Percentiles rank a stretch among this genome's conserved stretches.
phyloP scores from a whole-genome alignment of 2,113 vertebrate species.

The Mustela nigripes region DNA sequence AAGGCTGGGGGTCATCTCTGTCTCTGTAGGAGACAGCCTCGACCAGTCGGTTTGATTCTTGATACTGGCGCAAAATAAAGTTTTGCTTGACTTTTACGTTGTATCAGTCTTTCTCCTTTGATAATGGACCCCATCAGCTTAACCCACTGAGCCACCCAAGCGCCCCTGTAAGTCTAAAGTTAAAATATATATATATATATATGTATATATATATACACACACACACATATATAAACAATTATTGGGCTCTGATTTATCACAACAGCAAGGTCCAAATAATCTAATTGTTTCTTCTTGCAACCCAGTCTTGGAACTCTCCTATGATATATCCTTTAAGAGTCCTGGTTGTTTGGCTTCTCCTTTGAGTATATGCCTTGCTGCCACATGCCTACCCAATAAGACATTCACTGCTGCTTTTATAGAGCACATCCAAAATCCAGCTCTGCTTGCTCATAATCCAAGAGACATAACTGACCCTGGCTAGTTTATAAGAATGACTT shows the following conservation, averaged over 20 bases:
- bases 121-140: no score
- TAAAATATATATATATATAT: no score
- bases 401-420: not conserved
- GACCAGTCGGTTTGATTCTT: no score
- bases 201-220: no score
- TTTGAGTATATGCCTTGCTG: not conserved
- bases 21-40: no score
- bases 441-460: not conserved
- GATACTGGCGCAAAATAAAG: no score
- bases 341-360: not conserved
- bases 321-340: not conserved
- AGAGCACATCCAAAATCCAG: not conserved
- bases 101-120: no score
- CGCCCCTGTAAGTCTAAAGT: no score
- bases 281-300: not conserved
- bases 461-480: not conserved
- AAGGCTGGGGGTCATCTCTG: no score
- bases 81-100: no score
- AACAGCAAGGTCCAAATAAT: not conserved
- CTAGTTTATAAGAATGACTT: not conserved
- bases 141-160: no score
- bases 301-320: not conserved
- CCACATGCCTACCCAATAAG: not conserved
- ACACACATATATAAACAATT: not conserved
- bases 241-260: not conserved